Conservation (phyloP, 2,113 vertebrate genomes). For the Equus przewalskii region DNA sequence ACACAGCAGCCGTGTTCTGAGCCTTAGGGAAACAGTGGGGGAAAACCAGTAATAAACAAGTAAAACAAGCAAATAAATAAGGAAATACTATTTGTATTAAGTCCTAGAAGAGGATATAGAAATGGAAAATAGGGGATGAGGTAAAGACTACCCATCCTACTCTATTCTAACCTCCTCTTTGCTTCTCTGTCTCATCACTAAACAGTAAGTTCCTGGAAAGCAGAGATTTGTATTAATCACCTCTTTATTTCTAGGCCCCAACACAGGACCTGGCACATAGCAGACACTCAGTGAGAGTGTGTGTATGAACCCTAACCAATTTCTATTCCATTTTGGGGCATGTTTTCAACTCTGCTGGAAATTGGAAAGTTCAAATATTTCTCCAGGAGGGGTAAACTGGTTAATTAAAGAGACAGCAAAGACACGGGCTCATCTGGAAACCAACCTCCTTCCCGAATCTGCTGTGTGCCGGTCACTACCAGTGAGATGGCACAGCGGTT, state of each 20-base stretch:
- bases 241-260: not conserved
- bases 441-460: not conserved
- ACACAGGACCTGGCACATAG: fast-evolving
- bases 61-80: not conserved
- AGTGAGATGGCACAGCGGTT: not conserved
- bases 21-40: not conserved
- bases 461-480: not conserved
- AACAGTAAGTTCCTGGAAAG: not conserved
- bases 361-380: not conserved
- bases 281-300: not conserved
- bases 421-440: not conserved
- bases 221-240: not conserved
- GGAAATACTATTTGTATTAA: not conserved
- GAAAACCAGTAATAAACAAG: not conserved
- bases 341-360: not conserved
- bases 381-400: not conserved
- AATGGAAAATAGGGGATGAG: not conserved
- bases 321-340: not conserved
- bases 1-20: not conserved
- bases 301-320: not conserved
- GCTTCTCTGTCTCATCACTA: not conserved
- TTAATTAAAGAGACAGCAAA: not conserved
- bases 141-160: not conserved
- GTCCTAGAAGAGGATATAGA: not conserved
- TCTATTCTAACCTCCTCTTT: not conserved